A percentile compares a stretch with the other conserved stretches of the same genome.
phyloP scores from a whole-genome alignment of 2,797 vertebrate species.

The Miichthys miiuy region DNA sequence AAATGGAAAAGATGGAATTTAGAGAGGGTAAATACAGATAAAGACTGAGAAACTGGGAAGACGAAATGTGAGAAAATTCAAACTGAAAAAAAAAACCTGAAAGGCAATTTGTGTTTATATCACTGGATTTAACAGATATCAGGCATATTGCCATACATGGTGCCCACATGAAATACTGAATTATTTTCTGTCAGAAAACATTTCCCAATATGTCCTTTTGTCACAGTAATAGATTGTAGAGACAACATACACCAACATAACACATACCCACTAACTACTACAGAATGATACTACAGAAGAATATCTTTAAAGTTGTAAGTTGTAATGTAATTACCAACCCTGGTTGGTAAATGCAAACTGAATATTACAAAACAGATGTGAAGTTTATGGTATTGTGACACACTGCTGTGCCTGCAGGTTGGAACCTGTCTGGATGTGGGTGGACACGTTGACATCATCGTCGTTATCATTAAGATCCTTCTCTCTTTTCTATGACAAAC shows the following conservation, averaged over 20 bases:
- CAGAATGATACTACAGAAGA: not conserved
- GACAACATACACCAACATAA: not conserved
- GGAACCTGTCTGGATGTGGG: slow-evolving; percentile 30
- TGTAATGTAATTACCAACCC: not conserved
- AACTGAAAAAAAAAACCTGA: no score
- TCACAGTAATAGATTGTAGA: not conserved
- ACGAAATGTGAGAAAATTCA: not conserved
- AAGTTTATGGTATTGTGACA: slow-evolving; percentile 15
- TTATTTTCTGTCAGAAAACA: slow-evolving; percentile 5
- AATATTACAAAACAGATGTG: slow-evolving; percentile 3
- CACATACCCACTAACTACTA: not conserved
- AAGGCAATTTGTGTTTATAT: slow-evolving; percentile 20
- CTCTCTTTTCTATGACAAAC: not conserved
- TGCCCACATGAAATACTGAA: not conserved
- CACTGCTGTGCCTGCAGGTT: not conserved
- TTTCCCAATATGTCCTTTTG: not conserved
- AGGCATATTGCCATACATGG: not conserved
- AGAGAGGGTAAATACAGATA: not conserved
- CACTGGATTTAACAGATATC: slow-evolving; percentile 6
- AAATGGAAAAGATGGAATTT: not conserved
- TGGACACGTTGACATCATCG: slow-evolving; percentile 8
- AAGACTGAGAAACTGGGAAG: not conserved
- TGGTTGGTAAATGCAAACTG: not conserved
- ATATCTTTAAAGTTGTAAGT: not conserved
- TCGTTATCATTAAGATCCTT: slow-evolving; percentile 11